Evolutionary conservation across 2,797 vertebrate species (phyloP), one percentile per base, ranked within the genome.

Genomic region (Gallinago stenura): DNA sequence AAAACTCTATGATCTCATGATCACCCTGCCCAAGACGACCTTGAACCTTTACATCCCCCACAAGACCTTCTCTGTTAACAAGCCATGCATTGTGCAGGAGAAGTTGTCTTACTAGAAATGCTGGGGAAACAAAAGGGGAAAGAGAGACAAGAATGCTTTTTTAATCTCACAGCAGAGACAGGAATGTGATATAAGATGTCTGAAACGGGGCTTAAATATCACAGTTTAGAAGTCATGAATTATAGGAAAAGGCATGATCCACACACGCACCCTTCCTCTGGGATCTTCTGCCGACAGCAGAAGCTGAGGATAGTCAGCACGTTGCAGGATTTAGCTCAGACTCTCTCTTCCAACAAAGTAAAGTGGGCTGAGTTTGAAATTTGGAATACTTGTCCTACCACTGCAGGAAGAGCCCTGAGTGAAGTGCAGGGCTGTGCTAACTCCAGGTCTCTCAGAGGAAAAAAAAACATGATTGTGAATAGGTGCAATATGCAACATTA

Each of bases 161-260:
- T 93, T 62, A 88, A 79, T 87, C 62, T 87, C 60, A 30, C 21
- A 77, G 70, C 89, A 90, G 25, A 39, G 60, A 80, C 64, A 80
- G 39, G 51, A 58, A 85, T 41, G 61, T 68, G 61, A 78, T 83
- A 73, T 60, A 87, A 87, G 37, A 90, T 41, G 66, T 83, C 86
- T 84, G 66, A 90, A 90, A 58, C 19, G 24, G 33, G 61, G 56
- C 60, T 91, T 92, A 90, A 90, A 94, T 76, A 77, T 21, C 48
- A 72, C n/a, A 9, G 39, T 53, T 91, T 45, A 84, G 71, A 93
- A 48, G 56, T 79, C 66, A n/a, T 62, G 64, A 82, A 93, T 87
- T 77, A 57, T 39, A 89, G 83, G 77, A 83, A 94, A 84, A 93
- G 56, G 51, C 51, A 84, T 93, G 93, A 95, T 92, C 82, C 65